A percentile compares a stretch with the other conserved stretches of the same genome.
phyloP scores from a whole-genome alignment of 2,888 invertebrate genomes.

The Pseudococcus jackbeardsleyi region DNA sequence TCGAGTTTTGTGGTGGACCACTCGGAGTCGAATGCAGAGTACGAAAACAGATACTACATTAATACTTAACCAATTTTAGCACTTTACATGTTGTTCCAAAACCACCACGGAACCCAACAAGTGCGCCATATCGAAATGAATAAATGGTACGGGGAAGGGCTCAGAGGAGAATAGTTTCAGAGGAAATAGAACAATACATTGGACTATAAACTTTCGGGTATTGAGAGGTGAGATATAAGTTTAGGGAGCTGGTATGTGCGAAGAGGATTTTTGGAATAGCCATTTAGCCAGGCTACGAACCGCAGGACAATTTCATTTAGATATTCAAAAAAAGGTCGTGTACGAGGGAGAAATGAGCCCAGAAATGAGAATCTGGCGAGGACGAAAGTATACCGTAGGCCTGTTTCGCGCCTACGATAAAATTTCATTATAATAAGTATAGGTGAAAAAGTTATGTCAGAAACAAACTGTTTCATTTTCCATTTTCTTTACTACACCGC shows the following conservation, averaged over 20 bases:
- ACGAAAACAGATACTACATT: slow-evolving; percentile 9
- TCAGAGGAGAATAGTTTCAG: background rate
- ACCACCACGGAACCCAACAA: background rate
- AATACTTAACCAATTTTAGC: slow-evolving; percentile 36
- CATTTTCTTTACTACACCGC: slow-evolving; percentile 61
- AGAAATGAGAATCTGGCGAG: background rate
- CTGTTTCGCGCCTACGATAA: slow-evolving; percentile 50
- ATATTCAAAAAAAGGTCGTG: background rate
- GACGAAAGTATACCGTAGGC: background rate
- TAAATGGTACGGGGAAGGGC: background rate
- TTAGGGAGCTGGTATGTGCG: background rate
- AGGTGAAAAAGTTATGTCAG: slow-evolving; percentile 48
- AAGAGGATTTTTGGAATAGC: background rate
- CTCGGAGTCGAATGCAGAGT: background rate
- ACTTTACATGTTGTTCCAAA: slow-evolving; percentile 22
- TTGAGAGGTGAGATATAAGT: background rate
- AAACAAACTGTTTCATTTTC: slow-evolving; percentile 59
- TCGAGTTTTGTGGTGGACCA: background rate
- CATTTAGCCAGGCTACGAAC: background rate
- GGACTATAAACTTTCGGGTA: background rate
- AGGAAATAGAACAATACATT: background rate
- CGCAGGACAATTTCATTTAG: background rate
- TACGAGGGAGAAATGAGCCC: background rate
- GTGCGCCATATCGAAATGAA: background rate
- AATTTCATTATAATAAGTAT: slow-evolving; percentile 59